Evolutionary conservation across 2,888 invertebrate species (phyloP).

Genomic region (Catonia carolina): DNA sequence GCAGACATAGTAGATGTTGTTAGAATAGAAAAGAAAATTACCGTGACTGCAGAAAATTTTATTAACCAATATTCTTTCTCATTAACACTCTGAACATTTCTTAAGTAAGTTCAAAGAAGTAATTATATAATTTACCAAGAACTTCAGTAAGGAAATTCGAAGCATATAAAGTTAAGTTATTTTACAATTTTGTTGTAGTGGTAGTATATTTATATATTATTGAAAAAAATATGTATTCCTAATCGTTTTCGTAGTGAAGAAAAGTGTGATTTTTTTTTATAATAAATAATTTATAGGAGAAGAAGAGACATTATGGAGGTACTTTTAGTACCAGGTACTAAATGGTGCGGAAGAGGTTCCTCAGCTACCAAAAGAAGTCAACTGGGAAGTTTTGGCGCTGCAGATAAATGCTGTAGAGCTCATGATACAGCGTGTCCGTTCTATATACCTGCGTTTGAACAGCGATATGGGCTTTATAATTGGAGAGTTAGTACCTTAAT

Average conservation of each 20-base stretch:
- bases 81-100: too few relatives aligned
- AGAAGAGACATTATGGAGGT: conserved; percentile 51
- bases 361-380: conserved; percentile 73
- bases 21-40: too few relatives aligned
- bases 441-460: conserved; percentile 75
- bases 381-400: conserved; percentile 73
- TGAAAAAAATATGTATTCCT: conserved; percentile 25
- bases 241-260: conserved; percentile 35
- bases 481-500: conserved; percentile 84
- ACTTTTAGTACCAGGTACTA: conserved; percentile 71
- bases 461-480: conserved; percentile 80
- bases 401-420: conserved; percentile 75
- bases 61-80: too few relatives aligned
- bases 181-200: too few relatives aligned
- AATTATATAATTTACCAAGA: too few relatives aligned
- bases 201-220: too few relatives aligned
- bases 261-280: conserved; percentile 28
- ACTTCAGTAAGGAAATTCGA: too few relatives aligned
- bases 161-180: too few relatives aligned
- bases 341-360: conserved; percentile 90
- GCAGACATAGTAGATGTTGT: too few relatives aligned
- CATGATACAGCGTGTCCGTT: conserved; percentile 82
- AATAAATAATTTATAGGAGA: conserved; percentile 39
- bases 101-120: too few relatives aligned
- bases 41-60: too few relatives aligned